phyloP scores from a whole-genome alignment of 2,888 invertebrate species.

The Miltochrista miniata region DNA sequence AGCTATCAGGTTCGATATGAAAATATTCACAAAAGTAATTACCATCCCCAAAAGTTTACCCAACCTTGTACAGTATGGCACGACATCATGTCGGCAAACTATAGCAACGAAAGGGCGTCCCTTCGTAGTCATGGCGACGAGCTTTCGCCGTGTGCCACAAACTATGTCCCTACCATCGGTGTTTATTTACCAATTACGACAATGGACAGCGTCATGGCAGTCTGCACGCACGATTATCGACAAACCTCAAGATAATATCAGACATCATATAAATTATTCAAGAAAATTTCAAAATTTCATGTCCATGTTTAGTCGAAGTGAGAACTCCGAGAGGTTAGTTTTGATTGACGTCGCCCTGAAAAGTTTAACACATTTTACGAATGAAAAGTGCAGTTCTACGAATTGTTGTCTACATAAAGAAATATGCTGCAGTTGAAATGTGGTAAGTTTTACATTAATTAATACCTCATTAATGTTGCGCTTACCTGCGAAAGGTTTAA shows the following conservation, averaged over 20 bases:
- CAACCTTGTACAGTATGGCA: slow-evolving; percentile 60
- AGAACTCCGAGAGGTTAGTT: slow-evolving; percentile 40
- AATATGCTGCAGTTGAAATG: slow-evolving; percentile 36
- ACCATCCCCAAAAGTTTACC: slow-evolving; percentile 38
- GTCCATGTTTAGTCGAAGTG: slow-evolving; percentile 19
- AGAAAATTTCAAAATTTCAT: slow-evolving; percentile 21
- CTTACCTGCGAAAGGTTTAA: not conserved
- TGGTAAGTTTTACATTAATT: slow-evolving; percentile 39
- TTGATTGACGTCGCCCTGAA: slow-evolving; percentile 41
- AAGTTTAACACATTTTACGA: slow-evolving; percentile 37
- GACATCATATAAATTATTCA: slow-evolving; percentile 18
- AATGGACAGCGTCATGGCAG: slow-evolving; percentile 49
- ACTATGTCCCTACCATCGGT: slow-evolving; percentile 45
- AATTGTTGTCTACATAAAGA: slow-evolving; percentile 17
- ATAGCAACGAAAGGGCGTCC: slow-evolving; percentile 60
- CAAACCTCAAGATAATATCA: slow-evolving; percentile 39
- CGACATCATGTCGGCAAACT: slow-evolving; percentile 35
- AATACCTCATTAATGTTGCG: not conserved
- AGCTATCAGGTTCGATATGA: slow-evolving; percentile 33
- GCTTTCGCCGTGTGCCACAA: slow-evolving; percentile 33
- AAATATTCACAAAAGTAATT: slow-evolving; percentile 12
- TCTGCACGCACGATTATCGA: slow-evolving; percentile 46
- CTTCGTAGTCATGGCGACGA: slow-evolving; percentile 61
- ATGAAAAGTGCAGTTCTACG: slow-evolving; percentile 42
- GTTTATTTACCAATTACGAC: slow-evolving; percentile 69